A percentile compares a stretch with the other conserved stretches of the same genome.
Conservation (phyloP, 1,140 invertebrate species). For the Cotesia chilonis region DNA sequence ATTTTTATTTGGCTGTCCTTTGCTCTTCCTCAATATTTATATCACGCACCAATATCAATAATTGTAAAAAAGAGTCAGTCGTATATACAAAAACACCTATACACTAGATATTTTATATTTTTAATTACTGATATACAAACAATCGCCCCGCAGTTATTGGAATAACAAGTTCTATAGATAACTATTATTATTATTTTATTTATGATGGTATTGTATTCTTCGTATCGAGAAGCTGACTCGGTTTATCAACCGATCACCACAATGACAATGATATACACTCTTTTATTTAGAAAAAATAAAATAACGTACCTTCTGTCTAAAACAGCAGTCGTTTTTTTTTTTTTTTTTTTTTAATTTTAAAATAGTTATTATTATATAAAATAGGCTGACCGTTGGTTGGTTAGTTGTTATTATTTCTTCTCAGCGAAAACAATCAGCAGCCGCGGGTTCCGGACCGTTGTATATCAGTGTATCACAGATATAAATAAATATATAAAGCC, state of each 20-base stretch:
- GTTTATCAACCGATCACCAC: not conserved
- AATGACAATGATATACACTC: too few relatives aligned
- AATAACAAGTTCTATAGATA: too few relatives aligned
- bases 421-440: not conserved
- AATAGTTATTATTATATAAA: not conserved
- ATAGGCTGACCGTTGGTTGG: not conserved
- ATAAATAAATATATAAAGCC: slow-evolving; percentile 59
- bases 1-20: slow-evolving; percentile 8
- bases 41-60: slow-evolving; percentile 53
- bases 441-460: slow-evolving; percentile 23
- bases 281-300: too few relatives aligned
- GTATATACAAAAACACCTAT: slow-evolving; percentile 64
- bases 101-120: slow-evolving; percentile 45
- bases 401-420: not conserved
- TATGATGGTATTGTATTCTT: too few relatives aligned
- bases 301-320: too few relatives aligned
- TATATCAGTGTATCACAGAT: slow-evolving; percentile 58
- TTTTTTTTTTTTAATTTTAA: too few relatives aligned
- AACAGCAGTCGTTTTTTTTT: not conserved
- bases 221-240: too few relatives aligned
- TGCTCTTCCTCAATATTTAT: slow-evolving; percentile 14
- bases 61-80: slow-evolving; percentile 67
- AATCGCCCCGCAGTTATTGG: slow-evolving; percentile 2
- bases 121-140: slow-evolving; percentile 33
- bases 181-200: too few relatives aligned